Percentiles rank a stretch among this genome's conserved stretches.
Evolutionary conservation across 1,140 invertebrate species (phyloP).

Genomic region (Orchestia grillus): DNA sequence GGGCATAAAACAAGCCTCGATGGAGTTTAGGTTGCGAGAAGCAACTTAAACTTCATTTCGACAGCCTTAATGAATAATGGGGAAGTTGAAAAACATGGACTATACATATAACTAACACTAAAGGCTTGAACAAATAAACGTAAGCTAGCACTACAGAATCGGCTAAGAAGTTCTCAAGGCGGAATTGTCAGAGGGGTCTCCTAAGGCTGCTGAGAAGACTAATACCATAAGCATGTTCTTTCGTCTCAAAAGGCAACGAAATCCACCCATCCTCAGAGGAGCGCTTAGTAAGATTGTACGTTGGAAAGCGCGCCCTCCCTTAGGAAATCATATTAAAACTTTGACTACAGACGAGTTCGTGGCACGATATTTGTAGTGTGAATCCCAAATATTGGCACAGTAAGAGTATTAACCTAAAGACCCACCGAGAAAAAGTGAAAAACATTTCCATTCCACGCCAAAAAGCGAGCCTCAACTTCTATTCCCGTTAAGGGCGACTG

Average conservation of each 20-base stretch:
- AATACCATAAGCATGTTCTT: neutral
- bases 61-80: neutral
- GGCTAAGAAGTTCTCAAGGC: neutral
- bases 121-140: neutral
- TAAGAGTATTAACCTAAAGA: neutral
- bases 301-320: neutral
- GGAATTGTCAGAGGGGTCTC: neutral
- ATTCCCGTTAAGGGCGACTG: neutral
- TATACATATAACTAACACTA: neutral
- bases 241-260: neutral
- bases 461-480: neutral
- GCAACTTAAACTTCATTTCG: too few species aligned
- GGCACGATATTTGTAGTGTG: neutral
- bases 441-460: neutral
- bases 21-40: too few species aligned
- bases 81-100: neutral
- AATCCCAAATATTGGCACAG: neutral
- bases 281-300: neutral
- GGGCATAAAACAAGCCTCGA: too few species aligned
- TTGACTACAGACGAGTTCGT: neutral
- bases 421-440: neutral
- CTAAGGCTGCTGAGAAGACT: neutral
- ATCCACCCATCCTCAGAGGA: neutral
- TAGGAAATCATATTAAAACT: neutral
- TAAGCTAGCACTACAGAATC: neutral